Evolutionary conservation across 2,113 vertebrate species (phyloP).

Genomic region (human): DNA sequence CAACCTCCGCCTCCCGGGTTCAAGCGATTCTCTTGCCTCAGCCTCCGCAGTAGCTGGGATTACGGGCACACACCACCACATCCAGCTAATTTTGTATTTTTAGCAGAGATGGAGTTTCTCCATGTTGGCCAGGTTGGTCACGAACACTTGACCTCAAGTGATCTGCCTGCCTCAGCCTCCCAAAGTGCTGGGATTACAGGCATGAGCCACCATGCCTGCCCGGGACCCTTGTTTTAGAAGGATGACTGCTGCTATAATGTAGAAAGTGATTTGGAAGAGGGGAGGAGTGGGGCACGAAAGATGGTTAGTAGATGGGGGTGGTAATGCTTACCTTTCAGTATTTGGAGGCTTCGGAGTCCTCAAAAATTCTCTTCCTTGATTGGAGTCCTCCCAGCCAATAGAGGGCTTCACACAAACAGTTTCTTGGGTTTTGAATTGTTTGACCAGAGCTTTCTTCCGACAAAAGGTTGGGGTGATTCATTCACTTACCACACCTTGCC

Average conservation of each 20-base stretch:
- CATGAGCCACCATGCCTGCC: too few species aligned
- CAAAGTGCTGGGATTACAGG: too few species aligned
- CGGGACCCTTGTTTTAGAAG: neutral
- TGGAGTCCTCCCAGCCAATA: constrained; percentile 51
- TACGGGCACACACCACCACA: too few species aligned
- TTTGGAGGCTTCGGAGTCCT: neutral
- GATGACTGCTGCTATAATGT: neutral
- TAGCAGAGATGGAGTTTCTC: too few species aligned
- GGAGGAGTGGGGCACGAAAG: neutral
- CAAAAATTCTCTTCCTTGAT: neutral
- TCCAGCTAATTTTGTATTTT: too few species aligned
- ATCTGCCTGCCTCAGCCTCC: too few species aligned
- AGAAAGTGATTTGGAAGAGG: neutral
- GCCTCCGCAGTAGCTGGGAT: too few species aligned
- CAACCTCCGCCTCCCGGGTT: too few species aligned
- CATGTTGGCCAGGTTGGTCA: too few species aligned
- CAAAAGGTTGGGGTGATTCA: neutral
- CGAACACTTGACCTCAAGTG: too few species aligned
- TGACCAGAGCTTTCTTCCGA: neutral
- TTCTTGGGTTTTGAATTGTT: neutral
- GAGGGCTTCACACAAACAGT: constrained; percentile 33
- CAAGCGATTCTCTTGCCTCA: too few species aligned
- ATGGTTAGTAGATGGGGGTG: neutral
- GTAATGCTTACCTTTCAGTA: neutral
- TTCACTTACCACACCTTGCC: neutral